A percentile compares a stretch with the other conserved stretches of the same genome.
These are phyloP conservation scores for Axinella damicornis DNA, from an alignment of 37 sponge, comb jelly and placozoan genomes.

Conservation along the genomic window DNA sequence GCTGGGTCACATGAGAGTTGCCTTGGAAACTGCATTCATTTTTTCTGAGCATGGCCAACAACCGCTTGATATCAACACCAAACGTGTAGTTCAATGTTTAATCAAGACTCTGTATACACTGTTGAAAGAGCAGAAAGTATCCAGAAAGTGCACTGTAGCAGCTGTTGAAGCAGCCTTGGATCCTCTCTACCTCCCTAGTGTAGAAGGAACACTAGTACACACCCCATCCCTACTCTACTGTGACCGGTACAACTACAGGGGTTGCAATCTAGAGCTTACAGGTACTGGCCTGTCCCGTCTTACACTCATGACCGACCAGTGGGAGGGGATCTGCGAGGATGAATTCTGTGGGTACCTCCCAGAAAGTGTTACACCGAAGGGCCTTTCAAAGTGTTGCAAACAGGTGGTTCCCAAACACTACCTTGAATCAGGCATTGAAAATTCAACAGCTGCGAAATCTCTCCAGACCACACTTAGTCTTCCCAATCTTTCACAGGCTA, in stretches of 20 bases:
- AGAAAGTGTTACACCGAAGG: background rate
- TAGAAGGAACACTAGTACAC: too few relatives aligned
- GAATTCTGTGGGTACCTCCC: conserved; percentile 14
- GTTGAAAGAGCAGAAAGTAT: background rate
- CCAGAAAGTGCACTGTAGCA: too few relatives aligned
- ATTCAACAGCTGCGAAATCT: too few relatives aligned
- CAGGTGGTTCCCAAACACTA: background rate
- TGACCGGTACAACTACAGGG: background rate
- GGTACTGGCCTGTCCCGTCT: background rate
- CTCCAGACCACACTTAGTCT: too few relatives aligned
- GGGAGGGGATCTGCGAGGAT: too few relatives aligned
- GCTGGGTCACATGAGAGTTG: conserved; percentile 12
- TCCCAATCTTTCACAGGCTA: too few relatives aligned
- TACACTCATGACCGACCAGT: too few relatives aligned
- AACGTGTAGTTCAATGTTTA: background rate
- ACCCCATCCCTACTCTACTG: background rate
- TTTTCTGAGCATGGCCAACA: background rate
- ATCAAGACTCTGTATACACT: background rate
- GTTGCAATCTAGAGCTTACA: background rate
- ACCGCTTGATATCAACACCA: background rate
- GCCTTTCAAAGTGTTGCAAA: background rate
- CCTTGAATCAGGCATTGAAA: too few relatives aligned
- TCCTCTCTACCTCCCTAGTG: too few relatives aligned
- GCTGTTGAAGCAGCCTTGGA: too few relatives aligned
- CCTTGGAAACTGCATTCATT: background rate